phyloP scores from a whole-genome alignment of 2,113 vertebrate species.

The Solea solea region DNA sequence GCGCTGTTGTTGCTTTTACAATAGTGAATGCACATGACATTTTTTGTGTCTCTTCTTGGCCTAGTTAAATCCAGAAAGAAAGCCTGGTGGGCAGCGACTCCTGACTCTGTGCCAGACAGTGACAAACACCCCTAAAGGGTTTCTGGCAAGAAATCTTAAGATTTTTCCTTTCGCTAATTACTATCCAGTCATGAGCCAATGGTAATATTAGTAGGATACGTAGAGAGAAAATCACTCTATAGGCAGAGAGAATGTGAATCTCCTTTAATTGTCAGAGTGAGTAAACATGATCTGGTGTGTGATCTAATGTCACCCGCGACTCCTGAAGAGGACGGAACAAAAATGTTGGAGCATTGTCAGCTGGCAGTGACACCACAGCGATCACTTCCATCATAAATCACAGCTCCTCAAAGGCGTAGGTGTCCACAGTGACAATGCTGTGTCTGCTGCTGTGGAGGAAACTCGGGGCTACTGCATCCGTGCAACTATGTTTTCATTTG shows the following conservation, averaged over 20 bases:
- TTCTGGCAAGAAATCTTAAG: slow-evolving; percentile 81
- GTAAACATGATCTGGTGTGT: slow-evolving; percentile 78
- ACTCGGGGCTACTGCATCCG: slow-evolving; percentile 12
- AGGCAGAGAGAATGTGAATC: slow-evolving; percentile 74
- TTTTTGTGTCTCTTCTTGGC: slow-evolving; percentile 74
- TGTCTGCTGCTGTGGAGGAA: slow-evolving; percentile 50
- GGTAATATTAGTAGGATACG: slow-evolving; percentile 81
- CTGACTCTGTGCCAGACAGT: slow-evolving; percentile 81
- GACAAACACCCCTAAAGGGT: slow-evolving; percentile 79
- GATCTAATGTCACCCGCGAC: slow-evolving; percentile 84
- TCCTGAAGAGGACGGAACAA: slow-evolving; percentile 77
- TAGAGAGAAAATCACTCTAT: slow-evolving; percentile 70
- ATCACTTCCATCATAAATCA: slow-evolving; percentile 81
- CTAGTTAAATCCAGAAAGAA: slow-evolving; percentile 74
- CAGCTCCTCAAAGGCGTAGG: slow-evolving; percentile 59
- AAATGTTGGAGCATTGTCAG: slow-evolving; percentile 82
- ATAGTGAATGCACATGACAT: slow-evolving; percentile 46
- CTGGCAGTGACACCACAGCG: slow-evolving; percentile 83
- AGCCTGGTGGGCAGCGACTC: slow-evolving; percentile 81
- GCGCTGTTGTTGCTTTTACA: slow-evolving; percentile 47
- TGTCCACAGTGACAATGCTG: slow-evolving; percentile 79
- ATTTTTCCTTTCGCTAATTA: slow-evolving; percentile 79
- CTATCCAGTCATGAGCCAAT: slow-evolving; percentile 83
- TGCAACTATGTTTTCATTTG: neutral
- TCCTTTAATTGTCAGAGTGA: slow-evolving; percentile 75